Percentiles rank a stretch among this genome's conserved stretches.
phyloP scores from a whole-genome alignment of 2,113 vertebrate species.

The Clarias batrachus region DNA sequence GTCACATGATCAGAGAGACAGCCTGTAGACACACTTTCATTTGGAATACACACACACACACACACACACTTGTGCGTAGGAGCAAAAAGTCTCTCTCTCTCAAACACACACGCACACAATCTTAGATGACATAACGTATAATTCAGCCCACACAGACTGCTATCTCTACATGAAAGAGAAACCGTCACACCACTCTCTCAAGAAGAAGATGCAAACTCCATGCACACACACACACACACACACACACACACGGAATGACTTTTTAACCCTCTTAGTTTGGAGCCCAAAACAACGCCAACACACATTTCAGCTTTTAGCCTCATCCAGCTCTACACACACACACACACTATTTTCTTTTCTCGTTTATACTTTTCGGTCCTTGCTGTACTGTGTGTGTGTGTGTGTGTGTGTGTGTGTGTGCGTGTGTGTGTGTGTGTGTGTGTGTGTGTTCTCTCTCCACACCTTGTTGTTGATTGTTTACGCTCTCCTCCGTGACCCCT shows the following conservation, averaged over 20 bases:
- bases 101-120: not conserved
- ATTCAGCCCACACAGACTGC: constrained; percentile 17
- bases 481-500: not conserved
- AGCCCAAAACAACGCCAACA: constrained; percentile 17
- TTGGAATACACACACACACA: not conserved
- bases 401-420: not conserved
- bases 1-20: constrained; percentile 5
- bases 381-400: constrained; percentile 5
- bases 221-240: not conserved
- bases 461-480: not conserved
- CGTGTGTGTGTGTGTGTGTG: not conserved
- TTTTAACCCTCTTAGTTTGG: constrained; percentile 19
- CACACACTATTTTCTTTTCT: not conserved
- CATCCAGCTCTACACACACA: not conserved
- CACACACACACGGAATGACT: constrained; percentile 22
- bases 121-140: constrained; percentile 29
- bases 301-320: constrained; percentile 31
- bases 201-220: too few relatives aligned
- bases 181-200: constrained; percentile 45
- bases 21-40: constrained; percentile 22
- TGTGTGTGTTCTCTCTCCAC: not conserved
- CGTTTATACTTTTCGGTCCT: not conserved
- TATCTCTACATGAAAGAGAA: constrained; percentile 50
- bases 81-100: not conserved
- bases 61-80: constrained; percentile 1